Evolutionary conservation across 1,140 invertebrate species (phyloP).

Genomic region (Geopemphigus sp.): DNA sequence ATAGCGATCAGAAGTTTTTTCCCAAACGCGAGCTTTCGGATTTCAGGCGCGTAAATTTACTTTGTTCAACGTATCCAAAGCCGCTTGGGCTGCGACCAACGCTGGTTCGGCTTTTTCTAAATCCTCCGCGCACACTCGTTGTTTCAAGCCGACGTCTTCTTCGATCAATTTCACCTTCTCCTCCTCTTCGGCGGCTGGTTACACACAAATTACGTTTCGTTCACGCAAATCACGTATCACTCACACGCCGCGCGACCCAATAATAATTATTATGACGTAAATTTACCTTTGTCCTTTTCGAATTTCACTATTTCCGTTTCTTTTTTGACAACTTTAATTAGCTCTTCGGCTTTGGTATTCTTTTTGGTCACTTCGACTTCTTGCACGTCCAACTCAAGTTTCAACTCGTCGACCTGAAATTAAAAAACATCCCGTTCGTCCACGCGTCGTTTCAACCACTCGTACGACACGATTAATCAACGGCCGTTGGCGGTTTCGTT

Average conservation of each 20-base stretch:
- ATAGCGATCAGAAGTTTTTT: too few species aligned
- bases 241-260: too few species aligned
- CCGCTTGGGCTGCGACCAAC: conserved; percentile 80
- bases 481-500: conserved; percentile 48
- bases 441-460: conserved; percentile 44
- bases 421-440: conserved; percentile 15
- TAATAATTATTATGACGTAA: not conserved
- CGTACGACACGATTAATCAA: not conserved
- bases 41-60: too few species aligned
- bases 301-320: conserved; percentile 87
- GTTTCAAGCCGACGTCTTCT: conserved; percentile 79
- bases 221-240: not conserved
- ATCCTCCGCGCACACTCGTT: conserved; percentile 84
- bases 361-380: conserved; percentile 84
- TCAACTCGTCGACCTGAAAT: conserved; percentile 65
- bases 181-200: conserved; percentile 75
- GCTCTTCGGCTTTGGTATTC: conserved; percentile 83
- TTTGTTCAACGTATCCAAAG: conserved; percentile 90
- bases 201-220: not conserved
- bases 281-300: conserved; percentile 74
- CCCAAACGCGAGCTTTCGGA: too few species aligned
- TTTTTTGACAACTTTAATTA: conserved; percentile 82
- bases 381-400: conserved; percentile 80
- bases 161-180: conserved; percentile 85
- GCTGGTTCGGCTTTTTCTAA: conserved; percentile 88